Conservation (phyloP, 2,888 invertebrate species). For the Parascotia fuliginaria region DNA sequence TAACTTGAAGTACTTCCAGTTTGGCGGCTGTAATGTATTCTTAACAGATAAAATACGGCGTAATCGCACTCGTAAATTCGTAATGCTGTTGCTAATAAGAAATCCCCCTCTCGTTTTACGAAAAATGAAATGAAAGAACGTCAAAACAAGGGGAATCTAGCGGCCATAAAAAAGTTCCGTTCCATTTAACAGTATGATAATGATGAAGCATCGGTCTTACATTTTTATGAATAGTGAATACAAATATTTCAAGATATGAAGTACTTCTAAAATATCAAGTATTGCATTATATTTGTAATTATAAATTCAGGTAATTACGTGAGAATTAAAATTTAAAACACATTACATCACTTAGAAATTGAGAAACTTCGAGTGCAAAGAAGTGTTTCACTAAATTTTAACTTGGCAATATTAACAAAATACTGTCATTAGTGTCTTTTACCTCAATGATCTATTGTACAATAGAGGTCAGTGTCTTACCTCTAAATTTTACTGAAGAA, state of each 20-base stretch:
- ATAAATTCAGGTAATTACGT: too few relatives aligned
- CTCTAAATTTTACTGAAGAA: too few relatives aligned
- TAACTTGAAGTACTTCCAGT: slow-evolving; percentile 79
- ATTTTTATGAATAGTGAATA: too few relatives aligned
- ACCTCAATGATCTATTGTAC: neutral
- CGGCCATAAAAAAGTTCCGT: slow-evolving; percentile 71
- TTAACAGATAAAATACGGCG: slow-evolving; percentile 51
- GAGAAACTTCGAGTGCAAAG: slow-evolving; percentile 2
- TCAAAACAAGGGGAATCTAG: slow-evolving; percentile 77
- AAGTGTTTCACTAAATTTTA: neutral
- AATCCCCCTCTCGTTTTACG: slow-evolving; percentile 67
- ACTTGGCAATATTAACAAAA: slow-evolving; percentile 5
- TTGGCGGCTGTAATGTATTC: slow-evolving; percentile 63
- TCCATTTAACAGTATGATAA: slow-evolving; percentile 49
- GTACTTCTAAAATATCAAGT: too few relatives aligned
- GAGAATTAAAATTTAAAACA: neutral
- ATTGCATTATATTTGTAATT: too few relatives aligned
- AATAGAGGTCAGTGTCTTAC: too few relatives aligned
- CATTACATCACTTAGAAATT: neutral
- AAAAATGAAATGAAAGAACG: slow-evolving; percentile 70
- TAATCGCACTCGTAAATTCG: slow-evolving; percentile 58
- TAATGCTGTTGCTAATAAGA: slow-evolving; percentile 53
- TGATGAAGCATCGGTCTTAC: neutral
- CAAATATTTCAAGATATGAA: too few relatives aligned
- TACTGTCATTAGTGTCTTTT: neutral